Conservation (phyloP, 92 coral and sea anemone species). For the Parazoanthus darwini region DNA sequence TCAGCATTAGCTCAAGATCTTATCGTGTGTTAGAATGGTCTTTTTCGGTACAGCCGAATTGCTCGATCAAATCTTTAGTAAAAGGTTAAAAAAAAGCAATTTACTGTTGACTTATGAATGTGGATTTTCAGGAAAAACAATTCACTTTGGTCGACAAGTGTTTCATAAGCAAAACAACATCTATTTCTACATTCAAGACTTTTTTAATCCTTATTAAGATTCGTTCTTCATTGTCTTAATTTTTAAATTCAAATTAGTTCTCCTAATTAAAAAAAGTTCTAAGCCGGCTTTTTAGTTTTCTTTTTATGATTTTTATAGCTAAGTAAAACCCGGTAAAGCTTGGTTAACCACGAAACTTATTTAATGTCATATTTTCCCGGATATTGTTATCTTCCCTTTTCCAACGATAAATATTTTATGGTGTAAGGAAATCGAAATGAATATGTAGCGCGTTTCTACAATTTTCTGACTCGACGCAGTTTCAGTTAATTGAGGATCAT, state of each 20-base stretch:
- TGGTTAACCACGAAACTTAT: slow-evolving; percentile 27
- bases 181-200: neutral
- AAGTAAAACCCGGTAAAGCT: neutral
- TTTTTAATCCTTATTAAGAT: slow-evolving; percentile 11
- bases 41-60: no score
- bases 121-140: neutral
- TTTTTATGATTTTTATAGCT: neutral
- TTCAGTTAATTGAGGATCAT: slow-evolving; percentile 17
- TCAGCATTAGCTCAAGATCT: no score
- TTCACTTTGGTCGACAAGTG: neutral
- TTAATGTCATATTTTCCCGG: neutral
- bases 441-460: neutral
- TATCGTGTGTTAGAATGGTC: no score
- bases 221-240: neutral
- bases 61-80: no score
- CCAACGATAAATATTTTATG: slow-evolving; percentile 32
- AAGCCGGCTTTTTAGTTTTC: slow-evolving; percentile 8
- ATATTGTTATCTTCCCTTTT: neutral
- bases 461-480: neutral
- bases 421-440: neutral
- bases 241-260: slow-evolving; percentile 41
- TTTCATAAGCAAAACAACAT: slow-evolving; percentile 1
- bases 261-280: slow-evolving; percentile 15
- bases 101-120: neutral
- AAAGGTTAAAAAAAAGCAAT: no score